phyloP scores from a whole-genome alignment of 2,797 vertebrate genomes.

The Danio albolineatus region DNA sequence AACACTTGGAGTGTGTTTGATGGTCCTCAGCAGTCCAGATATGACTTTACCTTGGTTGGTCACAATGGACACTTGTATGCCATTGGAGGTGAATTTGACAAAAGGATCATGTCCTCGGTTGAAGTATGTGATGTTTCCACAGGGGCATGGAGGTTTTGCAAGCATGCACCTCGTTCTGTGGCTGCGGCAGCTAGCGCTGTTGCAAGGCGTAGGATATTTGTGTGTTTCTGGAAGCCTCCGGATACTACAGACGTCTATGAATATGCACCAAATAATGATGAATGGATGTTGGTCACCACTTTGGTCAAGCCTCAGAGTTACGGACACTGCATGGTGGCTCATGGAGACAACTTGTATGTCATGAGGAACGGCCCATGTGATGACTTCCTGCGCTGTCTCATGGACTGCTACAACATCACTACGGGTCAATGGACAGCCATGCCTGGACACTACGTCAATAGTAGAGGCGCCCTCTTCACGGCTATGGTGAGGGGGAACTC shows the following conservation, averaged over 20 bases:
- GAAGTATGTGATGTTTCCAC: conserved; percentile 82
- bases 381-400: conserved; percentile 91
- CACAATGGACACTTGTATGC: conserved; percentile 86
- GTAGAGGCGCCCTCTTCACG: conserved; percentile 94
- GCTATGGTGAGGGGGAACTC: conserved; percentile 87
- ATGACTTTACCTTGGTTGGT: conserved; percentile 86
- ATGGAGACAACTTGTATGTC: conserved; percentile 90
- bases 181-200: conserved; percentile 84
- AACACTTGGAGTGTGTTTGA: conserved; percentile 85
- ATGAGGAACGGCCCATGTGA: conserved; percentile 93
- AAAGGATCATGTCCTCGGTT: conserved; percentile 81
- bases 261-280: conserved; percentile 78
- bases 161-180: conserved; percentile 84
- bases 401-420: conserved; percentile 91
- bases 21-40: conserved; percentile 89
- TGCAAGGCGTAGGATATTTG: conserved; percentile 87
- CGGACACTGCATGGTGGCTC: conserved; percentile 95
- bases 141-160: conserved; percentile 84
- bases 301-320: conserved; percentile 90
- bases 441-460: conserved; percentile 91
- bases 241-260: conserved; percentile 91
- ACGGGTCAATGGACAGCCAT: conserved; percentile 91
- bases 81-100: conserved; percentile 87
- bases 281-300: conserved; percentile 84
- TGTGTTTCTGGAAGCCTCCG: conserved; percentile 93